These are phyloP conservation scores for Gymnocheta viridis DNA, from an alignment of 2,888 invertebrate genomes.

Conservation along the genomic window DNA sequence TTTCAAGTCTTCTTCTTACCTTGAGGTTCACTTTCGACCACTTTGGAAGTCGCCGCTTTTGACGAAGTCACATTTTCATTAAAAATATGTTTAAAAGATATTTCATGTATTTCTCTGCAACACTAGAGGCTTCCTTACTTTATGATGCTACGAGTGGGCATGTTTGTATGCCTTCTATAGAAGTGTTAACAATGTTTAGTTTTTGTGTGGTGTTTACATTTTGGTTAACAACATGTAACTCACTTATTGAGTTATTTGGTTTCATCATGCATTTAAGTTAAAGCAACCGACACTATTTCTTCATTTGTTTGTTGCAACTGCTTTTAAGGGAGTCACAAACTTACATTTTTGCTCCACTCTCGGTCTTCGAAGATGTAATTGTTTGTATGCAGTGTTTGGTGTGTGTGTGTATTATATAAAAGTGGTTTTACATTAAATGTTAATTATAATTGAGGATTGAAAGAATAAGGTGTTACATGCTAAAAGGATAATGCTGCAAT, in stretches of 20 bases:
- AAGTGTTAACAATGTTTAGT: constrained; percentile 66
- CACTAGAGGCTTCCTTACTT: neutral
- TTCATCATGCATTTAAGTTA: constrained; percentile 60
- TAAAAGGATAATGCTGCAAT: neutral
- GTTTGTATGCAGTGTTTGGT: neutral
- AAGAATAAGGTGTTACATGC: neutral
- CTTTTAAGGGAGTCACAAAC: neutral
- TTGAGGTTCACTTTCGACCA: neutral
- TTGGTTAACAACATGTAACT: constrained; percentile 75
- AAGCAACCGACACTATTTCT: constrained; percentile 20
- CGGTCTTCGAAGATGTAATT: neutral
- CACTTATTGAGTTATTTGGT: constrained; percentile 75
- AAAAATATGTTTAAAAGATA: constrained; percentile 59
- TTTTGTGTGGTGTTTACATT: constrained; percentile 75
- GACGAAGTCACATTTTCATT: constrained; percentile 63
- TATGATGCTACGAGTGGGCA: neutral
- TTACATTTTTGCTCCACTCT: neutral
- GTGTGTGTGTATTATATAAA: constrained; percentile 1
- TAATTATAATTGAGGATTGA: constrained; percentile 27
- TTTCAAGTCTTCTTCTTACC: neutral
- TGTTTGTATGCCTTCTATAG: constrained; percentile 1
- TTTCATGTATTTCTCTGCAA: constrained; percentile 40
- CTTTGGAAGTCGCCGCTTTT: neutral
- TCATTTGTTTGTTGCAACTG: constrained; percentile 14
- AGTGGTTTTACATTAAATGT: constrained; percentile 54